Evolutionary conservation across 2,888 invertebrate genomes (phyloP), one percentile per base, ranked within the genome.

Genomic region (Opisthograptis luteolata): DNA sequence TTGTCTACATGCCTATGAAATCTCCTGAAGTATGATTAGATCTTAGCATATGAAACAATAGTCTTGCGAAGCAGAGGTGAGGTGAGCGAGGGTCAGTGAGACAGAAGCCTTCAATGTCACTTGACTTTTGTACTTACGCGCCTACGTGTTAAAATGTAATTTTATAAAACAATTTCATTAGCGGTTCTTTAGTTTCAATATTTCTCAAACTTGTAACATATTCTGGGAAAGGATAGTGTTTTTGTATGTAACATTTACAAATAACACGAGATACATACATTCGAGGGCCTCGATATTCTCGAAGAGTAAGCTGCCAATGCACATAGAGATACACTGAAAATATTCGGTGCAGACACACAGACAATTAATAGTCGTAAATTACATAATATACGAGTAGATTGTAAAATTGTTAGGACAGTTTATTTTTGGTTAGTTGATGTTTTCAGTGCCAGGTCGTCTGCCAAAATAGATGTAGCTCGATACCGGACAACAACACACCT

Each of bases 401-500:
- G n/a, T n/a, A 51, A 54, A 56, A 54, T 41, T 57, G 48, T 63
- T 34, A 40, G 57, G 30, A 49, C 49, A 54, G 27, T 39, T 41
- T 55, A 55, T 66, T 71, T 64, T 60, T 70, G 70, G 66, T 48
- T 47, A 40, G 56, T 52, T 55, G 44, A 54, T 56, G 34, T 47
- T 63, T 57, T 65, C 60, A 62, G 68, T 62, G 69, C 64, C 66
- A 68, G 58, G 45, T 47, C 62, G 64, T 64, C 64, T 78, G 79
- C 76, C 78, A 78, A 79, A 71, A 63, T 64, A 54, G 64, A 64
- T n/a, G 60, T 62, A 49, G 34, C 28, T 35, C 34, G 27, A 27
- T 39, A 35, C 39, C 50, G 41, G 17, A 42, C 57, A 39, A 62
- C 60, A 64, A 64, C 51, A n/a, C n/a, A n/a, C n/a, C n/a, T n/a